Evolutionary conservation across 2,888 invertebrate genomes (phyloP).

Genomic region (Subacronicta megacephala): DNA sequence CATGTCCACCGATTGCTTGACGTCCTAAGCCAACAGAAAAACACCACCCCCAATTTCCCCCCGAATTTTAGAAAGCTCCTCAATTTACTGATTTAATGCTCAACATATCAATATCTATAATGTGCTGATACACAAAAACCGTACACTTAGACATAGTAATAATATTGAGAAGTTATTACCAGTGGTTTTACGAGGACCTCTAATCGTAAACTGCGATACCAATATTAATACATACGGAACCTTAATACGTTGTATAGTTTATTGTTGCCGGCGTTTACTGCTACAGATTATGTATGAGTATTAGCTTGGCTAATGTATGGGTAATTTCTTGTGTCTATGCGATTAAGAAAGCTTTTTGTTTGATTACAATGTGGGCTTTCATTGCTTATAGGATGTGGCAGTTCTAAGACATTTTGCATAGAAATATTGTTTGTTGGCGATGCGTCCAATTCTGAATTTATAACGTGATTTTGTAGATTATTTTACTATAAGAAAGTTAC

Average conservation of each 20-base stretch:
- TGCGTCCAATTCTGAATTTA: no score
- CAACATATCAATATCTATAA: not conserved
- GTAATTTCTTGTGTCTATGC: slow-evolving; percentile 33
- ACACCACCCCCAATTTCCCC: no score
- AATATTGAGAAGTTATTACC: slow-evolving; percentile 62
- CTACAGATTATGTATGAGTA: slow-evolving; percentile 43
- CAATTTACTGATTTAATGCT: no score
- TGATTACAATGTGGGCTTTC: slow-evolving; percentile 34
- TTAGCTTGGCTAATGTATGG: slow-evolving; percentile 32
- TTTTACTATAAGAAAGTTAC: no score
- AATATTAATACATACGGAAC: slow-evolving; percentile 58
- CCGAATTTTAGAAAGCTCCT: no score
- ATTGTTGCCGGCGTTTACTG: slow-evolving; percentile 23
- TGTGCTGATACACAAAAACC: slow-evolving; percentile 11
- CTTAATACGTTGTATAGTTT: slow-evolving; percentile 43
- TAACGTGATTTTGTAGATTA: no score
- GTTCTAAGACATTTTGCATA: not conserved
- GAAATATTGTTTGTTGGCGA: no score
- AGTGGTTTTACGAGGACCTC: slow-evolving; percentile 58
- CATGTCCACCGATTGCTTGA: no score
- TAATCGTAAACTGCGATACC: slow-evolving; percentile 60
- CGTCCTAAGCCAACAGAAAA: no score
- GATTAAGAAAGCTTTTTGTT: slow-evolving; percentile 40
- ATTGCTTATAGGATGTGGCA: not conserved
- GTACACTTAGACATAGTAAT: slow-evolving; percentile 44